A percentile compares a stretch with the other conserved stretches of the same genome.
Evolutionary conservation across 2,888 invertebrate species (phyloP).

Genomic region (Operophtera brumata): DNA sequence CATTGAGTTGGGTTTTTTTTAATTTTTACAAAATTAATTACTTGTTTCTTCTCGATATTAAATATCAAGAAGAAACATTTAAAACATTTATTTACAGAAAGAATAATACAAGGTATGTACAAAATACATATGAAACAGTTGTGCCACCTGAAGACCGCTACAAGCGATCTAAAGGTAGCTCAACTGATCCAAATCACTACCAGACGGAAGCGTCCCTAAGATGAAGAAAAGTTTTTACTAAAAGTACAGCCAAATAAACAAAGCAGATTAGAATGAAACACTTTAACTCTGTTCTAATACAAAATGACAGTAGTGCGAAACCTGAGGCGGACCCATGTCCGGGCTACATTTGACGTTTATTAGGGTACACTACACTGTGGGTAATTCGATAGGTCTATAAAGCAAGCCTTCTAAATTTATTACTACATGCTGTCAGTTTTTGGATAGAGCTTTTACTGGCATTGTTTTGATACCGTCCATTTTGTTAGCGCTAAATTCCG

Average conservation of each 20-base stretch:
- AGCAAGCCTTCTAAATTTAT: constrained; percentile 55
- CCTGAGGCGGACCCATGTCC: constrained; percentile 65
- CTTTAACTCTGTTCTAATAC: constrained; percentile 32
- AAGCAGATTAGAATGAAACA: background rate
- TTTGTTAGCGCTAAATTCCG: too few relatives aligned
- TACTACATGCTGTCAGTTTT: constrained; percentile 23
- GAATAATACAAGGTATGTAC: too few relatives aligned
- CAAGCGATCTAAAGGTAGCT: too few relatives aligned
- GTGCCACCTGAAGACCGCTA: too few relatives aligned
- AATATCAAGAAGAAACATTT: too few relatives aligned
- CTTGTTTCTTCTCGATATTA: too few relatives aligned
- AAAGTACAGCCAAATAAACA: background rate
- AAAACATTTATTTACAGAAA: too few relatives aligned
- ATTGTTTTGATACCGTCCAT: background rate
- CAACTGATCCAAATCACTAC: too few relatives aligned
- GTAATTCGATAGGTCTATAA: constrained; percentile 68
- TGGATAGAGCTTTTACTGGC: background rate
- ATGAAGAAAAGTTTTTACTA: background rate
- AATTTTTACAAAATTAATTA: too few relatives aligned
- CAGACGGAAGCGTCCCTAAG: too few relatives aligned
- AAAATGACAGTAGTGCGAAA: constrained; percentile 56
- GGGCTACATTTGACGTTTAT: constrained; percentile 68
- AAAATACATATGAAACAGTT: too few relatives aligned
- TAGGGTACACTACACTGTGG: constrained; percentile 60
- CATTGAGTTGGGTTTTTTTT: too few relatives aligned